These are phyloP conservation scores for Neoseiulus cucumeris DNA, from an alignment of 1,140 invertebrate species.

Conservation along the genomic window DNA sequence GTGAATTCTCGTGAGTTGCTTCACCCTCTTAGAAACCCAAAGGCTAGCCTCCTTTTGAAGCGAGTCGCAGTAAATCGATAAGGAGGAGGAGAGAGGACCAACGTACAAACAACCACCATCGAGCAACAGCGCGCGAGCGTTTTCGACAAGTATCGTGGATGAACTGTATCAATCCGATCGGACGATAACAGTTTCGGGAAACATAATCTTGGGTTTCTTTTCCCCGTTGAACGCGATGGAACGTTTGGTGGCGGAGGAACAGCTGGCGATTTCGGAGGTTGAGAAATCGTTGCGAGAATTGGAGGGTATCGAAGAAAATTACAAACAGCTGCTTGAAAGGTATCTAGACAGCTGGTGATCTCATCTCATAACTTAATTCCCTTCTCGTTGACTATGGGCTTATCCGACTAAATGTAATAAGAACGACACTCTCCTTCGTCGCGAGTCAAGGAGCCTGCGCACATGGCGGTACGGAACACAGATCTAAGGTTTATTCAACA, in stretches of 20 bases:
- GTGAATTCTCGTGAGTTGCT: too few relatives aligned
- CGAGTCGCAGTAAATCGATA: too few relatives aligned
- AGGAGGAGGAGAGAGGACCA: too few relatives aligned
- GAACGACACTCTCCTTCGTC: neutral
- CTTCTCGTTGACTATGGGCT: neutral
- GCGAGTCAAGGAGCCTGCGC: neutral
- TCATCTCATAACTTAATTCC: neutral
- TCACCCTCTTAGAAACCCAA: too few relatives aligned
- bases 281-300: neutral
- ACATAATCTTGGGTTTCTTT: too few relatives aligned
- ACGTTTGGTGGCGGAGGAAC: neutral
- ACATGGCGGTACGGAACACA: neutral
- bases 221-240: neutral
- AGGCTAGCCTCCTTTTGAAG: too few relatives aligned
- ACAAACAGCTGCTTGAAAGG: neutral
- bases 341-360: neutral
- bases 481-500: neutral
- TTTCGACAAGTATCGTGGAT: too few relatives aligned
- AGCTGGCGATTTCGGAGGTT: neutral
- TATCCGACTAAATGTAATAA: neutral
- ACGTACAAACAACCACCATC: too few relatives aligned
- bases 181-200: too few relatives aligned
- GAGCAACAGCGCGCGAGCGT: too few relatives aligned
- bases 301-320: neutral
- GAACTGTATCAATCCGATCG: too few relatives aligned